Base-by-base conservation (phyloP, 92 coral and sea anemone genomes). In the Chrysogorgia sp. region DNA sequence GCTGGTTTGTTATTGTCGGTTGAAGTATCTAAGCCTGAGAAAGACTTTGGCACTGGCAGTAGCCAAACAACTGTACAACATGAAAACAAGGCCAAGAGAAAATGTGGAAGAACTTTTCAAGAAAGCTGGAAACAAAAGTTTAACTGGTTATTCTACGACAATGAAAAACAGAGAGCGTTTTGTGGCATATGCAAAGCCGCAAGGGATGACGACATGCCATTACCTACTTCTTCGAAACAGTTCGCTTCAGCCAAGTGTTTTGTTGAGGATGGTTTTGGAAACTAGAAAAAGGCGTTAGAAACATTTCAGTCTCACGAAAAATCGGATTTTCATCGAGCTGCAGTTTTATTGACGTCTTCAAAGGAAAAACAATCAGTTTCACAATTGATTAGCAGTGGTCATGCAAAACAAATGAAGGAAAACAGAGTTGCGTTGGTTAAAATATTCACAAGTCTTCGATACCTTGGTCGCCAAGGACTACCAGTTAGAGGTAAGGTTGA, bases 211-310 rank as follows among this genome's bases (percentile, higher is more conserved):
- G 35, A 34, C 24, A 67, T 67, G 75, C 75, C 55, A 67, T 67
- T 67, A 21, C 75, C 75, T 45, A 67, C 75, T 67, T 67, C 75
- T 12, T 67, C 55, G 40, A 67, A 29, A 14, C 75, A 67, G 35
- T 37, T 40, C 48, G 29, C 29, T 40, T 67, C 58, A 20, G 55
- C 20, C 57, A 67, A 45, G 14, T 67, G 56, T 43, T 67, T 41
- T 67, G 75, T 41, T 37, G 75, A 67, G 29, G 48, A 67, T 43
- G 86, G 86, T 62, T 82, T 82, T 61, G 81, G 67, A 40, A 81
- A 85, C 77, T 74, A 72, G 82, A 80, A 81, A 81, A 85, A 85
- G 60, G 68, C 77, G 49, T 50, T 85, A 43, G 85, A 81, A 84
- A 85, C 37, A 75, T 80, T 85, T 74, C 72, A 47, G 53, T 53